phyloP scores from a whole-genome alignment of 2,797 vertebrate species.

The Cryptoblepharus egeriae region DNA sequence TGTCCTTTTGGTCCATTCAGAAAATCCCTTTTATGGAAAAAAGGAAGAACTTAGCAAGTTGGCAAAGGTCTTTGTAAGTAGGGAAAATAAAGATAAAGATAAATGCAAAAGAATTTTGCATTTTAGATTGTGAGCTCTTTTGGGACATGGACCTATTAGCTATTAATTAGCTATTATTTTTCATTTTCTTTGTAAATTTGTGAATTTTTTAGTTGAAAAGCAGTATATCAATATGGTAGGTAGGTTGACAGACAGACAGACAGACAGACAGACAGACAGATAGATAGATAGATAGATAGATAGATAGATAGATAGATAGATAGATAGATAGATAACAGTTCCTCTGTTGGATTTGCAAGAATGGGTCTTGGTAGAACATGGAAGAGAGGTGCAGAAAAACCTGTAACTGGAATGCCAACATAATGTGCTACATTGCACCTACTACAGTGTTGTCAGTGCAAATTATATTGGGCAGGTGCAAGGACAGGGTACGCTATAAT shows the following conservation, averaged over 20 bases:
- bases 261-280: too few relatives aligned
- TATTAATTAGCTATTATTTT: too few relatives aligned
- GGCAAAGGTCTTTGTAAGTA: neutral
- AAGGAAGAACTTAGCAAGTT: neutral
- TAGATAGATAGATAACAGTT: neutral
- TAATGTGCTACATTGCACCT: neutral
- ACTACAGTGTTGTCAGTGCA: neutral
- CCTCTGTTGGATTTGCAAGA: neutral
- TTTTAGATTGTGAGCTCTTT: too few relatives aligned
- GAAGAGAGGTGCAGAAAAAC: neutral
- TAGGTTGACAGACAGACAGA: too few relatives aligned
- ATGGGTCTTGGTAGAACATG: neutral
- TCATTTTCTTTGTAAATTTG: too few relatives aligned
- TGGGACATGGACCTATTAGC: too few relatives aligned
- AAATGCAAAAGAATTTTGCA: too few relatives aligned
- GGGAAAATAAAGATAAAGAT: too few relatives aligned
- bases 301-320: too few relatives aligned
- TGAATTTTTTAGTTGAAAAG: too few relatives aligned
- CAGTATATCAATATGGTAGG: too few relatives aligned
- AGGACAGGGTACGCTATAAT: neutral
- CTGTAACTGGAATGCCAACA: neutral
- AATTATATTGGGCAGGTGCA: slow-evolving; percentile 4
- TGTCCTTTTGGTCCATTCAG: neutral
- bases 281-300: too few relatives aligned
- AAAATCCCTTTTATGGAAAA: neutral